Base-by-base conservation (phyloP, 1,140 invertebrate species). In the Drosophila azteca region DNA sequence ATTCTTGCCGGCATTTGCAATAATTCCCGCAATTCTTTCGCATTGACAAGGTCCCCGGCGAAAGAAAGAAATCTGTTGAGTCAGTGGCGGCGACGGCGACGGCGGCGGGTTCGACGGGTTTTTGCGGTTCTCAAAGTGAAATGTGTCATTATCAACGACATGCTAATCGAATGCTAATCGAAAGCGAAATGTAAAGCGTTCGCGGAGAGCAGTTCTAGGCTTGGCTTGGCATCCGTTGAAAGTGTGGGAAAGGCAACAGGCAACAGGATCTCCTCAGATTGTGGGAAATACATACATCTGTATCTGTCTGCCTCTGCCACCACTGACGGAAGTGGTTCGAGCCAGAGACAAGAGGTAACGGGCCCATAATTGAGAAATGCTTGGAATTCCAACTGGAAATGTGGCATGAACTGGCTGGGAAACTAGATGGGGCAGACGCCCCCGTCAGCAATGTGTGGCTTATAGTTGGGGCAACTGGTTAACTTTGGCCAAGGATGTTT, bases 401-500 rank as follows among this genome's bases (percentile, higher is more conserved):
- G 35, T 53, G 65, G 31, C 35, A 39, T 39, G 35, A 1, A 31
- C 29, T 31, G 29, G 29, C 29, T 31, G 29, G 29, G 31, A 11
- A 39, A 39, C 35, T 39, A 13, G 35, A 39, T 39, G 11, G 72
- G 67, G 35, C 31, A 80, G 73, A 81, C 79, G 59, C 79, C 79
- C 73, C 66, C 79, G 62, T 63, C 44, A 8, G 58, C 39, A 31
- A 22, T 64, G 22, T 48, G 64, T 67, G 53, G 71, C 80, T 85
- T n/a, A n/a, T 26, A 26, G 24, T 26, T 26, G 24, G 24, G 24
- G 24, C 24, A 81, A 85, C 81, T 85, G 81, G 81, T 87, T 85
- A 85, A 82, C 81, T 85, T 85, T 85, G 82, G 64, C 81, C 81
- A 85, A 85, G 81, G 81, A 85, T 85, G 81, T 87, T 77, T 81